Base-by-base conservation (phyloP, 2,113 vertebrate genomes). In the Lycocorax pyrrhopterus region DNA sequence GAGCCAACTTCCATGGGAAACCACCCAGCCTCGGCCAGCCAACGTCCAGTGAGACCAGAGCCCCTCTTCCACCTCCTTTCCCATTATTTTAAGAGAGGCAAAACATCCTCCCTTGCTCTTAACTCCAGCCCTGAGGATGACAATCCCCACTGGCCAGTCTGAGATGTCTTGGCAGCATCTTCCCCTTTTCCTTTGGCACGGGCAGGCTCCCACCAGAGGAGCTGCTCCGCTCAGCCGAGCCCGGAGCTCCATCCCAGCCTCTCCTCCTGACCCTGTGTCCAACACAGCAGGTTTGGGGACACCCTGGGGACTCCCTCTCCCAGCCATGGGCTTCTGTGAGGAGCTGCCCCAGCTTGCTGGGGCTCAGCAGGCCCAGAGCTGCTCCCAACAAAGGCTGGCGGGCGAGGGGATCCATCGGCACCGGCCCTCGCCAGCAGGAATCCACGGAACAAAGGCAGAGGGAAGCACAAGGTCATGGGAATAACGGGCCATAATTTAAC, bases 401-500 rank as follows among this genome's bases (percentile, higher is more conserved):
- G 17, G 12, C 74, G 80, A 90, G 95, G 90, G 73, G 60, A 60
- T 71, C n/a, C 84, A 16, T 46, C 27, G 12, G 80, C 83, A 73
- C 73, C 83, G 19, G 46, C 93, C 80, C 64, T 79, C 23, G 72
- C 89, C 85, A 87, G 94, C 72, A 43, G 93, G 91, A 67, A 93
- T 88, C 91, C 83, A 37, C 5, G 51, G 87, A 94, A 96, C 96
- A 97, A 97, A 96, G 84, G 92, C 37, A 94, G 95, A 83, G 73
- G 7, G 62, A 91, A 84, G 94, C 80, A 29, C 91, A 58, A 94
- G 97, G 97, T 97, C 96, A 96, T 93, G 97, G 96, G 97, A 96
- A 96, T 37, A 95, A 95, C 69, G 0, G 91, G 69, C 80, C 75
- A 37, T 18, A 13, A 90, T 79, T 89, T 86, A 78, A 94, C 85